A percentile compares a stretch with the other conserved stretches of the same genome.
These are phyloP conservation scores for Dusona sp. DNA, from an alignment of 2,888 invertebrate species.

Conservation along the genomic window DNA sequence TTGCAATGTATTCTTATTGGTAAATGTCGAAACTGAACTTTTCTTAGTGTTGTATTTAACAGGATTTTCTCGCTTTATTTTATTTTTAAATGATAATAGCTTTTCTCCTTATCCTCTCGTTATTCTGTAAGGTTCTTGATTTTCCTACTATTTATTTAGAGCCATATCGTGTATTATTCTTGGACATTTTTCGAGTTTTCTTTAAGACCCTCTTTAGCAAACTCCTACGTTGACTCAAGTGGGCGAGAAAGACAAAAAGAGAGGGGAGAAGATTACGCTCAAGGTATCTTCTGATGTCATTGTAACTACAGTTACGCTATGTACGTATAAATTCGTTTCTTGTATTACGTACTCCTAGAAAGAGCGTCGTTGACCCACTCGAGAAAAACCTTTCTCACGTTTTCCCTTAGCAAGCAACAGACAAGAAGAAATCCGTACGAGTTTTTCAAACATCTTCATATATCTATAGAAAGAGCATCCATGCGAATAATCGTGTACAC, in stretches of 20 bases:
- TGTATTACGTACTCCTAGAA: constrained; percentile 49
- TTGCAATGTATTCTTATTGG: neutral
- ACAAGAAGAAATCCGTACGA: constrained; percentile 28
- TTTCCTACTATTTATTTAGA: neutral
- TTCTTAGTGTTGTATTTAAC: neutral
- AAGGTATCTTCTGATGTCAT: constrained; percentile 20
- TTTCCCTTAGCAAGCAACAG: constrained; percentile 44
- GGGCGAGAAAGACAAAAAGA: neutral
- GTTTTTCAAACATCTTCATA: constrained; percentile 15
- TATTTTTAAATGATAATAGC: neutral
- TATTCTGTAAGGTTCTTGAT: neutral
- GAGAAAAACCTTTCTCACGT: constrained; percentile 59
- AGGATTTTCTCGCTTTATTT: neutral
- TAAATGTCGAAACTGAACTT: neutral
- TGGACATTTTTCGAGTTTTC: constrained; percentile 23
- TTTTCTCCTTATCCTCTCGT: neutral
- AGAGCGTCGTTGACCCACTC: constrained; percentile 63
- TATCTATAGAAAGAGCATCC: neutral
- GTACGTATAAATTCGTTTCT: constrained; percentile 29
- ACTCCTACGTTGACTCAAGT: constrained; percentile 21
- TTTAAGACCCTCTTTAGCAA: constrained; percentile 8
- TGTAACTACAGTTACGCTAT: constrained; percentile 37
- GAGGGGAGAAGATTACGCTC: constrained; percentile 31
- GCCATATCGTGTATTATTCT: constrained; percentile 1
- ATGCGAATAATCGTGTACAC: constrained; percentile 31